Percentiles rank a stretch among this genome's conserved stretches.
These are phyloP conservation scores for Steinernema hermaphroditum DNA, from an alignment of 2,888 invertebrate species.

Conservation along the genomic window DNA sequence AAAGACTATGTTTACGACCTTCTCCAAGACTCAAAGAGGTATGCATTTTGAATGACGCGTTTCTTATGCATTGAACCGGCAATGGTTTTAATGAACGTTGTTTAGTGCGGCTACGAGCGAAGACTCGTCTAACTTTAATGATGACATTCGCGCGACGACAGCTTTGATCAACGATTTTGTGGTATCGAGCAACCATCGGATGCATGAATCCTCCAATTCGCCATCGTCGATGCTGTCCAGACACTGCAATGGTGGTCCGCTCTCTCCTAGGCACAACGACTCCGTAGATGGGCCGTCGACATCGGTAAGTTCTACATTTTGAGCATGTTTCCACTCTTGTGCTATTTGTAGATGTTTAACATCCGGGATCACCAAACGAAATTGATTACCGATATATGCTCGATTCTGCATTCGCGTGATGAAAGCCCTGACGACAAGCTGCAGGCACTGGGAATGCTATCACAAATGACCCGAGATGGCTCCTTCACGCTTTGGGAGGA, in stretches of 20 bases:
- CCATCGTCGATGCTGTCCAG: no score
- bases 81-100: neutral
- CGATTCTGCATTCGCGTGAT: neutral
- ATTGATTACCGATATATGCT: constrained; percentile 27
- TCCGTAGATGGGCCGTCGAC: neutral
- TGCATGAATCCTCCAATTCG: no score
- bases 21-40: neutral
- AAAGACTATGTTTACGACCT: constrained; percentile 14
- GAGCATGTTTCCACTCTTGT: neutral
- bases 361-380: constrained; percentile 27
- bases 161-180: constrained; percentile 13
- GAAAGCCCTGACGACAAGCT: constrained; percentile 32
- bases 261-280: neutral
- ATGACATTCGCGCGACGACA: constrained; percentile 14
- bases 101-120: neutral
- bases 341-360: neutral
- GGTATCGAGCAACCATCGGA: neutral
- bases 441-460: constrained; percentile 67
- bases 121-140: constrained; percentile 12
- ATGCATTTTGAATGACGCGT: neutral
- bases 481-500: constrained; percentile 70
- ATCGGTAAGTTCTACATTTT: neutral
- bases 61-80: neutral
- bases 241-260: neutral
- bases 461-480: constrained; percentile 69